These are phyloP conservation scores for Aproaerema taeniolella DNA, from an alignment of 2,888 invertebrate genomes.

Conservation along the genomic window DNA sequence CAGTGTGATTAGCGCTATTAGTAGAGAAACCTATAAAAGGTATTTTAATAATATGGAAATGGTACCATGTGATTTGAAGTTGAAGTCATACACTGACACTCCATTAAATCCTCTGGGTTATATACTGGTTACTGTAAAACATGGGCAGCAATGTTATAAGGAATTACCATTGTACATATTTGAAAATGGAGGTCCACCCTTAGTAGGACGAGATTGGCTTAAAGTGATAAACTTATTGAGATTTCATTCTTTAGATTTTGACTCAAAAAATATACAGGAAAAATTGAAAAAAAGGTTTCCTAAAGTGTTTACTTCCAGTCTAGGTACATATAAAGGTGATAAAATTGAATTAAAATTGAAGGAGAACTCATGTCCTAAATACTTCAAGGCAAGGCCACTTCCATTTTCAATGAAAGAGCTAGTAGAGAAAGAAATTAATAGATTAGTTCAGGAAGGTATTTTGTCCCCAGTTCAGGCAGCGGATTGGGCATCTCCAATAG, in stretches of 20 bases:
- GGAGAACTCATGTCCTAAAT: neutral
- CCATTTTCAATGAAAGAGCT: neutral
- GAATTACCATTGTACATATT: neutral
- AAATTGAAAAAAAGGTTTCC: neutral
- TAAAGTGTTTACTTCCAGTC: neutral
- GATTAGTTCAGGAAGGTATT: slow-evolving; percentile 16
- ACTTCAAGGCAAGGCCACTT: neutral
- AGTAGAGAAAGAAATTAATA: neutral
- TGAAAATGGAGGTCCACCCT: neutral
- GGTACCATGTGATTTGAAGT: neutral
- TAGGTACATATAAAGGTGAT: neutral
- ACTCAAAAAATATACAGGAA: too few species aligned
- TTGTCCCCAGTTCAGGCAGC: neutral
- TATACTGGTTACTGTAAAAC: neutral
- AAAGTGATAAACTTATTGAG: neutral
- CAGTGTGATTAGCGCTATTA: neutral
- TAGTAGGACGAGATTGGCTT: neutral
- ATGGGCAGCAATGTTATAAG: neutral
- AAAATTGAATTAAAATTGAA: too few species aligned
- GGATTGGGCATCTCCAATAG: slow-evolving; percentile 2
- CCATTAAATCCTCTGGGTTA: neutral
- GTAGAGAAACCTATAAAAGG: neutral
- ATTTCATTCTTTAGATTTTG: neutral
- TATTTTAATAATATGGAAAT: neutral
- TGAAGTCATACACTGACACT: neutral